Conservation (phyloP, 2,113 vertebrate genomes). For the Delphinapterus leucas region DNA sequence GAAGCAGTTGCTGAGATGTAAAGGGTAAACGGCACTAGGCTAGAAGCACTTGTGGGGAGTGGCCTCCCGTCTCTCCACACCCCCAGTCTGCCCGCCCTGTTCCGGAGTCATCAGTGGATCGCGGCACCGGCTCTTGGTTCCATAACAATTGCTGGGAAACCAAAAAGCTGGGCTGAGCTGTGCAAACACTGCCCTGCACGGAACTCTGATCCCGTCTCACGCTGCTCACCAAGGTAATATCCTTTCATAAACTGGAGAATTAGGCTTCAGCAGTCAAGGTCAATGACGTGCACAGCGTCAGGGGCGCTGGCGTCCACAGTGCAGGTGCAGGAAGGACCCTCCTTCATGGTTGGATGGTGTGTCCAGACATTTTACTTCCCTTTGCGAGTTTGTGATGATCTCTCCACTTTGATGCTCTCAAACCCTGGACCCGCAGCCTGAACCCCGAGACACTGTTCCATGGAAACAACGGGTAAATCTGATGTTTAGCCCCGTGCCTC, state of each 20-base stretch:
- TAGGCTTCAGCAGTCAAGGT: background rate
- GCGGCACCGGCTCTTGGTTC: background rate
- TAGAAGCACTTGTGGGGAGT: background rate
- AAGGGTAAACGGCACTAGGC: background rate
- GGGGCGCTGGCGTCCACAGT: accelerated
- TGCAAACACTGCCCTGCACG: accelerated
- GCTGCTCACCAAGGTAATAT: background rate
- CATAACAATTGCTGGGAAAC: background rate
- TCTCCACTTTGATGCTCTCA: background rate
- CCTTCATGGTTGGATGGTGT: background rate
- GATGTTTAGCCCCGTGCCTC: background rate
- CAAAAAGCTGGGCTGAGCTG: background rate
- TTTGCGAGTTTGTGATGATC: background rate
- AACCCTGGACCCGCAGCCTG: background rate
- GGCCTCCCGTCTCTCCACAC: no score
- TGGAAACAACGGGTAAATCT: background rate
- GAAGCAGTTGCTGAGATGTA: background rate
- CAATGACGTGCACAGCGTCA: accelerated
- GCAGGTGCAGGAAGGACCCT: background rate
- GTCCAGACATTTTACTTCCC: background rate
- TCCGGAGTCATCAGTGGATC: background rate
- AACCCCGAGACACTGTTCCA: background rate
- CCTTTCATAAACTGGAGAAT: background rate
- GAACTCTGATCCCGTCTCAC: background rate
- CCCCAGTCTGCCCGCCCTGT: background rate